Evolutionary conservation across 2,113 vertebrate genomes (phyloP).

Genomic region (Fulmarus glacialis): DNA sequence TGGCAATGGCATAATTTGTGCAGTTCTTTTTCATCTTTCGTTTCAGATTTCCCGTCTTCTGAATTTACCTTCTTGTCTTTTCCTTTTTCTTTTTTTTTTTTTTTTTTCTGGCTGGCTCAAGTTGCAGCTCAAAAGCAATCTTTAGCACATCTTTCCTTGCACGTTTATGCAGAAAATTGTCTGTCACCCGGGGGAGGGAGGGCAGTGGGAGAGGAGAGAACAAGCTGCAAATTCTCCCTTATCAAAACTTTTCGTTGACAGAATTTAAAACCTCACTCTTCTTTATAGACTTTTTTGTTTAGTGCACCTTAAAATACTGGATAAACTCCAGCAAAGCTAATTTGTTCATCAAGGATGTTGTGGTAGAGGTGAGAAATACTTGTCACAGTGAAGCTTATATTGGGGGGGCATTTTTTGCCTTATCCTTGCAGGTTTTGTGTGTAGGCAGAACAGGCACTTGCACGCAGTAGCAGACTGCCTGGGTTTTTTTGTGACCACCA

Average conservation of each 20-base stretch:
- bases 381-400: neutral
- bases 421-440: neutral
- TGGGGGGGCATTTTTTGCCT: neutral
- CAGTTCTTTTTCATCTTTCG: neutral
- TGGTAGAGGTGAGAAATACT: neutral
- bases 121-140: neutral
- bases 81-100: too few relatives aligned
- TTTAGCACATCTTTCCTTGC: neutral
- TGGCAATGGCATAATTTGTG: neutral
- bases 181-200: neutral
- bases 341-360: neutral
- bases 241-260: neutral
- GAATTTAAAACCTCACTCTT: neutral
- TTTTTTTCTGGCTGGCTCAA: neutral
- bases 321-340: neutral
- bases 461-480: neutral
- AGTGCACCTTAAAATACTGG: neutral
- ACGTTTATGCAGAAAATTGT: neutral
- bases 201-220: neutral
- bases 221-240: neutral
- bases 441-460: neutral
- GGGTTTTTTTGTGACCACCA: rapidly evolving
- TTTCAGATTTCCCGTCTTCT: constrained; percentile 34
- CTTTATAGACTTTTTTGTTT: neutral
- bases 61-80: neutral